Evolutionary conservation across 2,888 invertebrate genomes (phyloP).

Genomic region (Aspidapion aeneum): DNA sequence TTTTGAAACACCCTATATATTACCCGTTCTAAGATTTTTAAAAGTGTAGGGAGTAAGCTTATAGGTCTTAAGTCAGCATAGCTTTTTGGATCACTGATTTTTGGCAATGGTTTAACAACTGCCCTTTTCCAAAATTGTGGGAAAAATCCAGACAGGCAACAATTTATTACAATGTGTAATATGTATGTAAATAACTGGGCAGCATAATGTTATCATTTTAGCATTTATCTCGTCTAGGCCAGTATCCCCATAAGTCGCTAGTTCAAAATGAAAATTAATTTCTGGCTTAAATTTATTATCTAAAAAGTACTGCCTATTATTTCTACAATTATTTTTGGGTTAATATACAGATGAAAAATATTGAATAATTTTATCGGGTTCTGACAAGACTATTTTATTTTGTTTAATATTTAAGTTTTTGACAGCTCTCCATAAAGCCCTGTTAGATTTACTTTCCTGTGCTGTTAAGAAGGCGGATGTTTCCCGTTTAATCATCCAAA

Average conservation of each 20-base stretch:
- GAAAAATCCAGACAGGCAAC: neutral
- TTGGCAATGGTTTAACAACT: neutral
- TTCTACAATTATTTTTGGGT: neutral
- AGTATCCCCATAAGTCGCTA: neutral
- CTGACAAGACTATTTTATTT: neutral
- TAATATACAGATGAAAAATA: neutral
- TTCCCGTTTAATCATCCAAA: neutral
- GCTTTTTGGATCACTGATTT: no score
- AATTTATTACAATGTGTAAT: neutral
- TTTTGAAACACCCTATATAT: no score
- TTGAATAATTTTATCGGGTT: neutral
- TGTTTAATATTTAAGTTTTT: neutral
- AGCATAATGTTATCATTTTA: neutral
- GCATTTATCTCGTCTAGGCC: neutral
- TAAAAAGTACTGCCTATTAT: neutral
- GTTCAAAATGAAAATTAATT: neutral
- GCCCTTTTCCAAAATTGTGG: neutral
- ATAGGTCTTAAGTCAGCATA: no score
- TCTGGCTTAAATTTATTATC: neutral
- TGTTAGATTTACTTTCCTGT: neutral
- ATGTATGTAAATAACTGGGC: neutral
- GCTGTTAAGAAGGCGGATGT: neutral
- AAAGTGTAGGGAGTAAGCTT: no score
- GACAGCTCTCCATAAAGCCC: neutral
- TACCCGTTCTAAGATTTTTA: no score